Base-by-base conservation (phyloP, 1,140 invertebrate species). In the Anastatus disparis region DNA sequence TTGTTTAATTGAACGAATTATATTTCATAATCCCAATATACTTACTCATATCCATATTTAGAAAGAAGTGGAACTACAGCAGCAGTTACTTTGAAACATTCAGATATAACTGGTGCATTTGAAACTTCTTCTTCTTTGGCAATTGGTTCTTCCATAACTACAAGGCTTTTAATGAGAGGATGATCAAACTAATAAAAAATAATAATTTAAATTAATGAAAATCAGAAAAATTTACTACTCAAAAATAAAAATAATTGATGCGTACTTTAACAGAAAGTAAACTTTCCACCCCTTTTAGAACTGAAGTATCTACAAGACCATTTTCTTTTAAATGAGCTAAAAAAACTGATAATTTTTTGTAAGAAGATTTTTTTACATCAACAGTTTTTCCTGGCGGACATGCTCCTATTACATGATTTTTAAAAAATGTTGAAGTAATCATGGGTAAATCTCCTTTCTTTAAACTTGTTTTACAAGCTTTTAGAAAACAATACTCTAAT, bases 281-380 rank as follows among this genome's bases (percentile, higher is more conserved):
- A 66, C 83, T 86, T 68, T 88, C 84, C 13, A 91, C 90, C 20
- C 90, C 90, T 81, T 90, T 90, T 0, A 80, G 78, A 74, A 88
- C 84, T 53, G 87, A 87, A 9, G 90, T 87, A 58, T 85, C 82
- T 7, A 91, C 87, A 50, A 90, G 73, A 17, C 86, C 86, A 73
- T 86, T 82, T 17, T 81, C 76, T 66, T 85, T 83, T 87, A 91
- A 90, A 72, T 79, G 78, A 22, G 87, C 83, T 61, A 97, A 83
- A 83, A 95, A 96, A 56, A 91, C 92, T 9, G 93, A 93, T 59
- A 98, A 83, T 84, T 97, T 97, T 86, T 97, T 97, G 78, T 91
- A 95, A 20, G 89, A 91, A 13, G 95, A 94, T 81, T 96, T 96
- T 81, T 97, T 98, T 1, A 97, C 88, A 81, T 97, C 95, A 42